phyloP scores from a whole-genome alignment of 1,140 invertebrate genomes.

The Frieseomelitta varia region DNA sequence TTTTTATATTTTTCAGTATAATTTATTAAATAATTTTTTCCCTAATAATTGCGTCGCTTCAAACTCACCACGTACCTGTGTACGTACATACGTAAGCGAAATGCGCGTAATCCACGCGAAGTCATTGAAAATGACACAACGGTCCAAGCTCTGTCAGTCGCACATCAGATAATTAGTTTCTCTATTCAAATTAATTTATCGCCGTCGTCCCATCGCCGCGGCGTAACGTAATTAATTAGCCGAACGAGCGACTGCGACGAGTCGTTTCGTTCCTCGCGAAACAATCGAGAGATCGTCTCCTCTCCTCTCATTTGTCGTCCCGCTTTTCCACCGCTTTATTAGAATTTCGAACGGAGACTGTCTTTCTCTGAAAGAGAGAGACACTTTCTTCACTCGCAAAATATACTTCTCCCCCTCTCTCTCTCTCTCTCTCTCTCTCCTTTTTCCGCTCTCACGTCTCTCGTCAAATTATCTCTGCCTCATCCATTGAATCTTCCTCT shows the following conservation, averaged over 20 bases:
- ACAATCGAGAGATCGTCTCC: too few species aligned
- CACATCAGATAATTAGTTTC: conserved; percentile 35
- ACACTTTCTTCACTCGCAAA: neutral
- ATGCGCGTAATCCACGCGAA: neutral
- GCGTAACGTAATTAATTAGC: conserved; percentile 30
- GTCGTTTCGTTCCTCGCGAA: neutral
- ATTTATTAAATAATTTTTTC: too few species aligned
- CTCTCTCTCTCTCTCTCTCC: too few species aligned
- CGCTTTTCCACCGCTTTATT: neutral
- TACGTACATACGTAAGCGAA: neutral
- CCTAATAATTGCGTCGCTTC: too few species aligned
- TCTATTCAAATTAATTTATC: conserved; percentile 35
- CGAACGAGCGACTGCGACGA: neutral
- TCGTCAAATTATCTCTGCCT: too few species aligned
- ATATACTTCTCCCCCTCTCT: too few species aligned
- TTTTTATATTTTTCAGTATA: too few species aligned
- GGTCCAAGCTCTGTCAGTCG: neutral
- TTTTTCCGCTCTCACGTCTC: neutral
- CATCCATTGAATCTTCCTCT: neutral
- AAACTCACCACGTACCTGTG: too few species aligned
- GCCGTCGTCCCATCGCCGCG: neutral
- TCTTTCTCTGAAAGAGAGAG: too few species aligned
- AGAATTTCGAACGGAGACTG: too few species aligned
- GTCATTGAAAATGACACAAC: neutral
- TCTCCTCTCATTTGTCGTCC: neutral